Percentiles rank a stretch among this genome's conserved stretches.
Conservation (phyloP, 2,888 invertebrate species). For the Therioaphis trifolii region DNA sequence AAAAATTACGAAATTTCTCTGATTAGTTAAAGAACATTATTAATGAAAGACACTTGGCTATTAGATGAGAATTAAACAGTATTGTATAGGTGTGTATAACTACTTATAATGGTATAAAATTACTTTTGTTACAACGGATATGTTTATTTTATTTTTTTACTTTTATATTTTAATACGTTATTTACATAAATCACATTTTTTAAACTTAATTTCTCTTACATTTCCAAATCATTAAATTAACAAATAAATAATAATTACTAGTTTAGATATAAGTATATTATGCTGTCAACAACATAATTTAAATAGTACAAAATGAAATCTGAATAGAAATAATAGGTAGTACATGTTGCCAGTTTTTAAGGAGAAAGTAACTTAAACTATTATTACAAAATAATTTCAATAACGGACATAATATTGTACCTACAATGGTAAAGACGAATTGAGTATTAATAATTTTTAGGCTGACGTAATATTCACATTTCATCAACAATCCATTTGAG, state of each 20-base stretch:
- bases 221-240: too few relatives aligned
- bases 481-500: conserved; percentile 3
- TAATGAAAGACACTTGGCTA: too few relatives aligned
- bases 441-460: not conserved
- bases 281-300: not conserved
- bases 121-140: too few relatives aligned
- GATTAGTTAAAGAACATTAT: not conserved
- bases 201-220: too few relatives aligned
- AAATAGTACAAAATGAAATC: not conserved
- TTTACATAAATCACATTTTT: too few relatives aligned
- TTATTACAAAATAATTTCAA: conserved; percentile 45
- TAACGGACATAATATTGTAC: conserved; percentile 18
- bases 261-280: not conserved
- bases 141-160: too few relatives aligned
- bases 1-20: not conserved
- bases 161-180: too few relatives aligned
- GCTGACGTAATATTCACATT: conserved; percentile 20
- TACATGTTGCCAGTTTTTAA: not conserved
- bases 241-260: too few relatives aligned
- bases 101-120: too few relatives aligned
- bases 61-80: too few relatives aligned
- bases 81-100: too few relatives aligned
- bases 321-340: not conserved
- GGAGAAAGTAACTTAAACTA: conserved; percentile 38
- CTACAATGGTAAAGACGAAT: conserved; percentile 15